These are phyloP conservation scores for Phaonia tiefii DNA, from an alignment of 2,888 invertebrate genomes.

Conservation along the genomic window DNA sequence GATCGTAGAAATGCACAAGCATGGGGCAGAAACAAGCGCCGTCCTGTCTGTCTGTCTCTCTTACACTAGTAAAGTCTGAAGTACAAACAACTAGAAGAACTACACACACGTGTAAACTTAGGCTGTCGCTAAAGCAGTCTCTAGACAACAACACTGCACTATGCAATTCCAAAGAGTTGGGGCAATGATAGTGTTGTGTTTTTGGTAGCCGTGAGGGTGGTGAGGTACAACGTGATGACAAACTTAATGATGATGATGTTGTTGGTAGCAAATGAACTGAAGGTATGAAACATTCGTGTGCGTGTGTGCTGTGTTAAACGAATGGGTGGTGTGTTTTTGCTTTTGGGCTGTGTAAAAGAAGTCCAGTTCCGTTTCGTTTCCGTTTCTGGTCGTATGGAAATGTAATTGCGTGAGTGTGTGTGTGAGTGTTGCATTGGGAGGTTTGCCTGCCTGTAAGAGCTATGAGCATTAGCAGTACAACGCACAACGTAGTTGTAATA, in stretches of 20 bases:
- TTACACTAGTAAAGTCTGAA: no score
- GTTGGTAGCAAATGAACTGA: not conserved
- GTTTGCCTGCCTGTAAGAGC: conserved; percentile 63
- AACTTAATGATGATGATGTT: not conserved
- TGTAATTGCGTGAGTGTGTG: conserved; percentile 21
- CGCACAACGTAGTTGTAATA: conserved; percentile 35
- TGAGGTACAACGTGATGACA: conserved; percentile 1
- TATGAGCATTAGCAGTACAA: conserved; percentile 70
- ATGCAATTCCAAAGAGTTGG: not conserved
- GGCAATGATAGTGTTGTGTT: not conserved
- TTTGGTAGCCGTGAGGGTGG: not conserved
- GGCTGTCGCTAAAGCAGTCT: conserved; percentile 3
- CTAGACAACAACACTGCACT: conserved; percentile 1
- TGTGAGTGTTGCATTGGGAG: conserved; percentile 38
- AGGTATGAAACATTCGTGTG: not conserved
- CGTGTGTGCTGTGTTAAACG: not conserved
- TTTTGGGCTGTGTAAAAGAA: conserved; percentile 9
- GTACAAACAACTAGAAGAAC: no score
- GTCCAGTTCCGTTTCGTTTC: conserved; percentile 64
- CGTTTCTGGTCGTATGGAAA: conserved; percentile 54
- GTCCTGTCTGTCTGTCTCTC: conserved; percentile 4
- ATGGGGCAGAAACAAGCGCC: conserved; percentile 22
- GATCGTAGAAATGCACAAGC: not conserved
- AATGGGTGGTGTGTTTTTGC: not conserved
- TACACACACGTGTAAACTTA: not conserved